Conservation (phyloP, 2,797 vertebrate species). For the Sebastes miniatus region DNA sequence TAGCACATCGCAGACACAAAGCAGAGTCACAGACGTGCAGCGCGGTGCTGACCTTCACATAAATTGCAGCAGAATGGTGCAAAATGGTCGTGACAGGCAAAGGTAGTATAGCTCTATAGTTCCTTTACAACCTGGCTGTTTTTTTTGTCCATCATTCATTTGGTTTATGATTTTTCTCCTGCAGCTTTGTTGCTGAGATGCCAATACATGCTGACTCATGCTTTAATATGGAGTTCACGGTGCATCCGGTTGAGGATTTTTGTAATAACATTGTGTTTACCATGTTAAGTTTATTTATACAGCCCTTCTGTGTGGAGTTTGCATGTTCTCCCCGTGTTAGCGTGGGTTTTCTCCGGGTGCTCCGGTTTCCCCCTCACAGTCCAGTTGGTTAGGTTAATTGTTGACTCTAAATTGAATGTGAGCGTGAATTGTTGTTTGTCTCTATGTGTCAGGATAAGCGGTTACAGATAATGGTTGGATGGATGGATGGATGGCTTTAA, state of each 20-base stretch:
- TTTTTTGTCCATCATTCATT: background rate
- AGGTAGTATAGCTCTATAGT: background rate
- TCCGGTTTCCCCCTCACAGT: no score
- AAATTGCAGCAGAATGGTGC: background rate
- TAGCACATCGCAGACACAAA: slow-evolving; percentile 1
- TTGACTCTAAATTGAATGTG: no score
- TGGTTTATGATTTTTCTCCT: background rate
- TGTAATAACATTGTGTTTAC: background rate
- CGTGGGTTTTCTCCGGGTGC: no score
- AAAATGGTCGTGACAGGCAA: background rate
- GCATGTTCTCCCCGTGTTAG: no score
- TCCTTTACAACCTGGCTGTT: background rate
- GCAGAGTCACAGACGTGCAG: background rate
- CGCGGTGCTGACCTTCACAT: background rate
- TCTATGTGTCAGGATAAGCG: no score
- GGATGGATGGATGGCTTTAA: no score
- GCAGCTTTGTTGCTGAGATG: background rate
- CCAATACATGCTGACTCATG: background rate
- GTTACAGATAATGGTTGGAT: no score
- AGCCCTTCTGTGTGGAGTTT: no score
- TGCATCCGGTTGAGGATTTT: background rate
- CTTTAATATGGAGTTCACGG: background rate
- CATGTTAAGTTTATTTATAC: no score
- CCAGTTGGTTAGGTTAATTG: no score
- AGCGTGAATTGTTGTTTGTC: no score